Evolutionary conservation across 2,797 vertebrate genomes (phyloP).

Genomic region (Sebastes itinus): DNA sequence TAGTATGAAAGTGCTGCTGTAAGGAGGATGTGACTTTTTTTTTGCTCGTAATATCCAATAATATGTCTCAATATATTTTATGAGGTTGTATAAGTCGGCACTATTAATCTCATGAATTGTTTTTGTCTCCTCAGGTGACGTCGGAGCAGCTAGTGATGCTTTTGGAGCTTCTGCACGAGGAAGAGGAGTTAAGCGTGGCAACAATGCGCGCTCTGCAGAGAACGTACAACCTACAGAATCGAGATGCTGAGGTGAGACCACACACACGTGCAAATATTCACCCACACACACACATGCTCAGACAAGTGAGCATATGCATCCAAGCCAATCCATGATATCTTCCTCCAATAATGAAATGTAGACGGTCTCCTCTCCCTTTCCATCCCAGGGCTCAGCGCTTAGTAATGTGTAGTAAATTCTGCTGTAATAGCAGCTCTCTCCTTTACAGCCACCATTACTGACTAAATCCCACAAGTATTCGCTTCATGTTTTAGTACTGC

Average conservation of each 20-base stretch:
- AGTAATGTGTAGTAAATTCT: constrained; percentile 66
- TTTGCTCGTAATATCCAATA: constrained; percentile 28
- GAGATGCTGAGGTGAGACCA: constrained; percentile 91
- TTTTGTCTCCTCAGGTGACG: constrained; percentile 84
- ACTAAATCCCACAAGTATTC: constrained; percentile 69
- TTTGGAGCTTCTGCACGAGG: constrained; percentile 90
- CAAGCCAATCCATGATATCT: constrained; percentile 11
- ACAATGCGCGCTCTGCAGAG: constrained; percentile 81
- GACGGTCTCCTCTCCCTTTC: constrained; percentile 28
- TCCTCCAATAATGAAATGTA: constrained; percentile 41
- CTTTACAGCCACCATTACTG: constrained; percentile 68
- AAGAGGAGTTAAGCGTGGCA: constrained; percentile 80
- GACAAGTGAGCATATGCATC: constrained; percentile 26
- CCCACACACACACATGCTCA: constrained; percentile 13
- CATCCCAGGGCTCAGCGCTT: constrained; percentile 27
- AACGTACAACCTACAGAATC: constrained; percentile 83
- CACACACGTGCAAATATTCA: background rate
- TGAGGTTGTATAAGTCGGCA: constrained; percentile 18
- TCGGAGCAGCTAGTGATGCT: constrained; percentile 93
- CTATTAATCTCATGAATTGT: constrained; percentile 35
- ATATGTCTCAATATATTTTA: constrained; percentile 14
- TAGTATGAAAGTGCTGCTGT: constrained; percentile 31
- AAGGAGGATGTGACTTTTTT: constrained; percentile 1
- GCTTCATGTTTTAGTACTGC: constrained; percentile 63
- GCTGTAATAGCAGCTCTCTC: constrained; percentile 60